Percentiles rank a stretch among this genome's conserved stretches.
Evolutionary conservation across 2,797 vertebrate species (phyloP).

Genomic region (Sebastolobus alascanus): DNA sequence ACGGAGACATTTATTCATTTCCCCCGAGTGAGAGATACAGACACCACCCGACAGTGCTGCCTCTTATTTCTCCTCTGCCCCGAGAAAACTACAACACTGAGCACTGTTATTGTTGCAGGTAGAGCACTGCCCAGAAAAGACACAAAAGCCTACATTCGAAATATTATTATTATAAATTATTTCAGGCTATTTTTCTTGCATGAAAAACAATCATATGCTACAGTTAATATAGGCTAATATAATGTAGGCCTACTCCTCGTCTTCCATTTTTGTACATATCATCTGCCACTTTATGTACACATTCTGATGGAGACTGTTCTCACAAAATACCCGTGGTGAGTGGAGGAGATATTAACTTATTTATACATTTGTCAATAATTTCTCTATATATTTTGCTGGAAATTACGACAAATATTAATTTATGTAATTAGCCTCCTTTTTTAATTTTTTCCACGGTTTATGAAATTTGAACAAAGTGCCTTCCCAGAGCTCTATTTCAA

Average conservation of each 20-base stretch:
- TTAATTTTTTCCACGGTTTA: not conserved
- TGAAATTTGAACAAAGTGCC: not conserved
- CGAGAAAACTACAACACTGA: not conserved
- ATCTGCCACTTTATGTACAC: too few relatives aligned
- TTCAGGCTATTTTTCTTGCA: not conserved
- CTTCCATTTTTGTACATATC: too few relatives aligned
- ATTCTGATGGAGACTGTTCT: not conserved
- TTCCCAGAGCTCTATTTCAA: not conserved
- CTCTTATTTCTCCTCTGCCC: not conserved
- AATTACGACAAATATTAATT: too few relatives aligned
- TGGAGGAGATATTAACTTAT: not conserved
- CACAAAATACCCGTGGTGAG: not conserved
- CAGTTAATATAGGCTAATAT: not conserved
- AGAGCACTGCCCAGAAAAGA: not conserved
- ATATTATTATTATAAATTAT: not conserved
- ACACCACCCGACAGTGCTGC: conserved; percentile 7
- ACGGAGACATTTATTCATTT: conserved; percentile 27
- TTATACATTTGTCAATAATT: not conserved
- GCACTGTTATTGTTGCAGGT: not conserved
- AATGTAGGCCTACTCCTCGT: not conserved
- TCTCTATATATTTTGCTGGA: not conserved
- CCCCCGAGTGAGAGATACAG: conserved; percentile 1
- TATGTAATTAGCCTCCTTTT: not conserved
- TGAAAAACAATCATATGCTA: not conserved
- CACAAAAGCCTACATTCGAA: not conserved